These are phyloP conservation scores for Leucoptera coffeella DNA, from an alignment of 2,888 invertebrate species.

Conservation along the genomic window DNA sequence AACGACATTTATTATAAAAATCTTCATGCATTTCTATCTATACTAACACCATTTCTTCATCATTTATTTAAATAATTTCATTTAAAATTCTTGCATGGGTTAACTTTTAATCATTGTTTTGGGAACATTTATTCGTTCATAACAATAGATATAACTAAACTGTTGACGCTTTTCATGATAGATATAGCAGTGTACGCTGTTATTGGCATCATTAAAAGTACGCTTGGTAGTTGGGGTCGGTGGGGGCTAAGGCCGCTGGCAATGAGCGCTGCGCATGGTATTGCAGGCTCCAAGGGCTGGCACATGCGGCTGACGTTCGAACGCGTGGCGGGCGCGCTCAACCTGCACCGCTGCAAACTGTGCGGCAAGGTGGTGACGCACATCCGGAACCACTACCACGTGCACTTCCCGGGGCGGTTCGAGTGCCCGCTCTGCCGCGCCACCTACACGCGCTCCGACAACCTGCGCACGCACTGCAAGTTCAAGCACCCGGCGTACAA, in stretches of 20 bases:
- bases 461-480: slow-evolving; percentile 88
- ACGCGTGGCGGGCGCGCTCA: slow-evolving; percentile 86
- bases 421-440: slow-evolving; percentile 88
- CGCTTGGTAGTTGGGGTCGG: slow-evolving; percentile 11
- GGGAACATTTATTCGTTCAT: slow-evolving; percentile 1
- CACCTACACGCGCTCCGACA: slow-evolving; percentile 88
- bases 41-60: slow-evolving; percentile 51
- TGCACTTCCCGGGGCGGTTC: slow-evolving; percentile 88
- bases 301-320: slow-evolving; percentile 93
- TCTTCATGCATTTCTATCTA: no score
- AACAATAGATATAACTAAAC: slow-evolving; percentile 2
- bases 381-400: slow-evolving; percentile 91
- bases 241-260: slow-evolving; percentile 6
- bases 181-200: slow-evolving; percentile 39
- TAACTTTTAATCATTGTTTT: slow-evolving; percentile 15
- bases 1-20: no score
- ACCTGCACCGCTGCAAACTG: slow-evolving; percentile 90
- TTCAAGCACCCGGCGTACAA: slow-evolving; percentile 86
- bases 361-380: slow-evolving; percentile 93
- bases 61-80: slow-evolving; percentile 42
- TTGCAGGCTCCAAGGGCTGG: slow-evolving; percentile 92
- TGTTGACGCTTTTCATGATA: slow-evolving; percentile 14
- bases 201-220: no score
- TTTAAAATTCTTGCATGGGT: slow-evolving; percentile 36
- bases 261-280: slow-evolving; percentile 29